Evolutionary conservation across 2,113 vertebrate species (phyloP).

Genomic region (Acanthochromis polyacanthus): DNA sequence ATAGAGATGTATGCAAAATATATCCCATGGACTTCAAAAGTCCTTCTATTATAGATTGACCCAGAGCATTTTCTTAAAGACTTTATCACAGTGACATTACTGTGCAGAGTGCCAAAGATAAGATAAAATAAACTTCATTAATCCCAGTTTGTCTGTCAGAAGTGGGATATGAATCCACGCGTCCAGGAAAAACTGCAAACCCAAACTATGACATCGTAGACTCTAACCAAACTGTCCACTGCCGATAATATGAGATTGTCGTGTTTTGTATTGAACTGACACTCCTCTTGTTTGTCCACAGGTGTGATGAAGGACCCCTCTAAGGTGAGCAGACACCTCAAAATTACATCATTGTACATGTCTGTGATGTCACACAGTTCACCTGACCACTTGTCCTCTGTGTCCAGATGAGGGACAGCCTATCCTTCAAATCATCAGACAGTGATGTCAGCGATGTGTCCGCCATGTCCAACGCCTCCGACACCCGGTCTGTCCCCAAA

Average conservation of each 20-base stretch:
- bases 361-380: neutral
- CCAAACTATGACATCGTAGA: neutral
- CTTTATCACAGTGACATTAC: no score
- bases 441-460: conserved; percentile 94
- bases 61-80: no score
- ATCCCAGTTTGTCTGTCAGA: no score
- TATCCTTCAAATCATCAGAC: conserved; percentile 94
- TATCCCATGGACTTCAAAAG: no score
- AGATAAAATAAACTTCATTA: no score
- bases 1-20: no score
- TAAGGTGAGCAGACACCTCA: conserved; percentile 84
- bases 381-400: neutral
- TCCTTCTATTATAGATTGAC: no score
- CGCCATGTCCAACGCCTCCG: conserved; percentile 89
- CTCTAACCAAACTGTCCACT: no score
- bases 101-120: no score
- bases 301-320: conserved; percentile 92
- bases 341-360: neutral
- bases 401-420: conserved; percentile 57
- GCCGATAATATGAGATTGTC: neutral
- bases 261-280: neutral
- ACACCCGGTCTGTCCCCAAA: conserved; percentile 85
- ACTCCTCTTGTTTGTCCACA: conserved; percentile 75
- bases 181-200: no score
- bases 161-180: no score